phyloP scores from a whole-genome alignment of 2,113 vertebrate species.

The Corydoras maculifer region DNA sequence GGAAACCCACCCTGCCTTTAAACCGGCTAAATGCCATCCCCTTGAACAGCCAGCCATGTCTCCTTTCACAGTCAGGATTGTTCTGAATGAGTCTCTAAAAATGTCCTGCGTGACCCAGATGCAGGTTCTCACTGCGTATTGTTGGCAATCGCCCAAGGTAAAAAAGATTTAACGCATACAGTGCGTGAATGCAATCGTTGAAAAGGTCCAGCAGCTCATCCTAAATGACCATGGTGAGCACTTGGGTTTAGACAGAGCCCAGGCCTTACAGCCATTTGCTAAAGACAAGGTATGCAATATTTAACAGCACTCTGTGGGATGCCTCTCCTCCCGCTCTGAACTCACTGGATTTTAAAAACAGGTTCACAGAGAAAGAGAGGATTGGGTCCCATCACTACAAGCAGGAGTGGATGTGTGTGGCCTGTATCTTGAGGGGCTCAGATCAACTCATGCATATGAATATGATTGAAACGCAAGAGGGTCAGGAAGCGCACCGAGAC shows the following conservation, averaged over 20 bases:
- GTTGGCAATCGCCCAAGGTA: slow-evolving; percentile 11
- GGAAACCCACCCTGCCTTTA: too few species aligned
- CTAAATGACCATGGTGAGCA: slow-evolving; percentile 22
- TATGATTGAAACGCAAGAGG: slow-evolving; percentile 56
- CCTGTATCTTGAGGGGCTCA: slow-evolving; percentile 42
- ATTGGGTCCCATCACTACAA: slow-evolving; percentile 14
- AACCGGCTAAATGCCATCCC: too few species aligned
- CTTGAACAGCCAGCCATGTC: background rate
- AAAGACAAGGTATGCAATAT: slow-evolving; percentile 49
- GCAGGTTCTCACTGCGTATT: background rate
- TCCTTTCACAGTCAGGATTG: background rate
- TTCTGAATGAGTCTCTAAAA: background rate
- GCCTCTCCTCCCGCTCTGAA: background rate
- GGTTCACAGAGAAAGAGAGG: background rate
- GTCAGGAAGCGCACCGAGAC: slow-evolving; percentile 50
- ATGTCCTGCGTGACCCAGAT: background rate
- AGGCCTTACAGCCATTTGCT: slow-evolving; percentile 23
- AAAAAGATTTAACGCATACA: slow-evolving; percentile 19
- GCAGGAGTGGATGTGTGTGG: slow-evolving; percentile 22
- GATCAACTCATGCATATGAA: slow-evolving; percentile 62
- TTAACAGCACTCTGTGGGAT: slow-evolving; percentile 43
- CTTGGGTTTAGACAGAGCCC: slow-evolving; percentile 14
- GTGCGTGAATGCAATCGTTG: slow-evolving; percentile 16
- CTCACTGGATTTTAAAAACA: slow-evolving; percentile 17
- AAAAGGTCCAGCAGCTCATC: slow-evolving; percentile 7